Evolutionary conservation across 2,888 invertebrate species (phyloP), one percentile per base, ranked within the genome.

Genomic region (Nephrotoma appendiculata): DNA sequence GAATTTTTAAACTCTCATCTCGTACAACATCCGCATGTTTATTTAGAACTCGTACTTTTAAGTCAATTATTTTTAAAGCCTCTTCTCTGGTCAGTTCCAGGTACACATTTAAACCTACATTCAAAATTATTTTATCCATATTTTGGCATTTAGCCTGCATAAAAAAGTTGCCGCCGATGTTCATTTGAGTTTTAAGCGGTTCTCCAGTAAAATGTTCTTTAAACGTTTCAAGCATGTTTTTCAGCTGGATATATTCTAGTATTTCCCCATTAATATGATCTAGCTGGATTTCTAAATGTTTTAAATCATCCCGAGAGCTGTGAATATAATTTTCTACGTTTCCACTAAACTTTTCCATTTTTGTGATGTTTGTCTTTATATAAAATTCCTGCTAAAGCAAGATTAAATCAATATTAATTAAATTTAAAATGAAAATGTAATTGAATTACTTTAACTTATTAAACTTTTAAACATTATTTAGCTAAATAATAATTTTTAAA

Each of bases 111-210:
- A 95, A 93, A 0, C 97, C 97, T 87, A 97, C 92, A 89, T 96
- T 94, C 41, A 97, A 93, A 41, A 95, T 92, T 86, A 97, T 93
- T 71, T 91, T 93, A 0, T 94, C 93, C 0, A 94, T 92, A 89
- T 96, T 94, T 86, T 93, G 91, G 86, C 97, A 94, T 87, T 94
- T 92, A 0, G 96, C 96, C 90, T 97, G 95, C 90, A 96, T 94
- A 89, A 96, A 97, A 88, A 97, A 95, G 90, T 95, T 96, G 89
- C 95, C 95, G n/a, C 97, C 97, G 44, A 98, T 91, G 90, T 97
- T 96, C 42, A 97, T 93, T 91, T 95, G 93, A 0, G 95, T 95
- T 89, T 95, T 95, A 86, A 95, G 92, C 7, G 71, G 71, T 31
- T 71, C 31, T 2, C 12, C 31, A 7, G 9, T 71, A 9, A 71